phyloP scores from a whole-genome alignment of 2,888 invertebrate species.

The Drosophila anomalata region DNA sequence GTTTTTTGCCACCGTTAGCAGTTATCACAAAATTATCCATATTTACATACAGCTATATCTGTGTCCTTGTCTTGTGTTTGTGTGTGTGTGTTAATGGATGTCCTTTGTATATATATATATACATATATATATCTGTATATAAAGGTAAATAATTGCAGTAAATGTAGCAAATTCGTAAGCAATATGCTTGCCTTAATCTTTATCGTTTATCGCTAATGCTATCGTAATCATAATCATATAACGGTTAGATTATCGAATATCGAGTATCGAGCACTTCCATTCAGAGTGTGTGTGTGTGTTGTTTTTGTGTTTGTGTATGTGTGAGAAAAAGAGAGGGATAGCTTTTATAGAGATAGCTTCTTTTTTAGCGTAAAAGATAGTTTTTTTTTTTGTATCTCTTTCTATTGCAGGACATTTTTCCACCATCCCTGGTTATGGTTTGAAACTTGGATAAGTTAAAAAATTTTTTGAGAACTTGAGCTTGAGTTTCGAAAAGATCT shows the following conservation, averaged over 20 bases:
- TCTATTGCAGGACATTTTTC: neutral
- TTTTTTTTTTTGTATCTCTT: neutral
- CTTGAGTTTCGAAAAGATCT: neutral
- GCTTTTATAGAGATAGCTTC: constrained; percentile 7
- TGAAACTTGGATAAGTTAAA: neutral
- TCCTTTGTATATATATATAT: constrained; percentile 29
- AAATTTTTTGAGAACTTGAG: neutral
- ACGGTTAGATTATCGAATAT: constrained; percentile 40
- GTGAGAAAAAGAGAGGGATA: constrained; percentile 8
- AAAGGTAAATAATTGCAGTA: constrained; percentile 75
- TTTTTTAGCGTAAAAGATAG: constrained; percentile 20
- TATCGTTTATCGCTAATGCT: constrained; percentile 28
- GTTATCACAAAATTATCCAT: constrained; percentile 75
- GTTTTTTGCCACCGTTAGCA: constrained; percentile 52
- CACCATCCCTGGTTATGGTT: neutral
- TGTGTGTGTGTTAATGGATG: constrained; percentile 18
- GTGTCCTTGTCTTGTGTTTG: constrained; percentile 10
- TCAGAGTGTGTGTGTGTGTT: constrained; percentile 40
- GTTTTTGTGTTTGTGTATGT: neutral
- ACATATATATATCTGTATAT: constrained; percentile 37
- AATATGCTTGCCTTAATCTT: constrained; percentile 69
- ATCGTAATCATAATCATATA: constrained; percentile 28
- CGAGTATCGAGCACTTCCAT: constrained; percentile 46
- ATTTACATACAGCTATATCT: constrained; percentile 43
- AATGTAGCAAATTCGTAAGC: constrained; percentile 79